Evolutionary conservation across 1,140 invertebrate species (phyloP), one percentile per base, ranked within the genome.

Genomic region (Anoplolepis gracilipes): DNA sequence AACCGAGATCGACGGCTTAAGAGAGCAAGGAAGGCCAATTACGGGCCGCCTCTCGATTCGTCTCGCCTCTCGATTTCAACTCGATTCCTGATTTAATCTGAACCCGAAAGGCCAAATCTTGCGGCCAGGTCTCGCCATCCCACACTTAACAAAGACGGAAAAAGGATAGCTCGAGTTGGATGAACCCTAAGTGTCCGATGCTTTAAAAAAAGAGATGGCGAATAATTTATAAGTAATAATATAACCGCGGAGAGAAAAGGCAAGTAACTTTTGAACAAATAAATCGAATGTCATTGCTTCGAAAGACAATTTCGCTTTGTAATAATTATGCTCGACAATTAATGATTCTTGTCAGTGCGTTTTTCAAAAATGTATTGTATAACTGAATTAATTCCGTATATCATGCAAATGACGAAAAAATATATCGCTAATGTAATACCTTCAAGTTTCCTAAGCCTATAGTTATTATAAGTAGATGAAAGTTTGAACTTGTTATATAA

Each of bases 41-140:
- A 89, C 72, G 67, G 65, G 10, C 33, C 84, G 62, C 70, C 70
- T 86, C 84, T 77, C 77, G 84, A 86, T 88, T 70, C 88, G 87
- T 89, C 87, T 84, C 81, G 87, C 78, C 87, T 61, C 85, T 61
- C 87, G 88, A 88, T 89, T 89, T 89, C 79, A 84, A 77, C 78
- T 89, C 87, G 85, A 89, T 89, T 89, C 55, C 73, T 75, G 88
- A 89, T 89, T 89, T 89, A 89, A 89, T 89, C 87, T 42, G 78
- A 84, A 84, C 57, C 70, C 82, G 65, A 16, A 4, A 49, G 49
- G 46, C 61, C 69, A 61, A 36, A 46, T n/a, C 55, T 16, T 19
- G 39, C 55, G 25, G 2, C 46, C 53, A n/a, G n/a, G n/a, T n/a
- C 53, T 10, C 25, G 33, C 75, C 55, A 25, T 33, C 36, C 42